Percentiles rank a stretch among this genome's conserved stretches.
Conservation (phyloP, 2,797 vertebrate species). For the Diceros bicornis region DNA sequence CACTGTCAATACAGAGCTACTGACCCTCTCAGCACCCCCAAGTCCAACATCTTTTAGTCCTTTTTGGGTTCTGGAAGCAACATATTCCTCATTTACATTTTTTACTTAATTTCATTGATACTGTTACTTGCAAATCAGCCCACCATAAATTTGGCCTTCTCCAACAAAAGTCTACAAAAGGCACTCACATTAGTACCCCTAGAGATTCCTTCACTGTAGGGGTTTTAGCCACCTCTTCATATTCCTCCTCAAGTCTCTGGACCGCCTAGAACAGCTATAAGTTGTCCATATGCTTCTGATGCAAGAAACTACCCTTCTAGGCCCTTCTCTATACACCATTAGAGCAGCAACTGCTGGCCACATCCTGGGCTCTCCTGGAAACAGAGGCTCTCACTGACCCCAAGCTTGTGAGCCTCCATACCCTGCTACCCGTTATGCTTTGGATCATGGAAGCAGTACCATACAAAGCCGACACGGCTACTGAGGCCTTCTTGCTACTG, state of each 20-base stretch:
- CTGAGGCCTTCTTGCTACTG: neutral
- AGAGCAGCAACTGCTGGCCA: neutral
- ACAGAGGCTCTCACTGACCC: too few relatives aligned
- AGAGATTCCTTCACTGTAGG: neutral
- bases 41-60: neutral
- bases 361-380: neutral
- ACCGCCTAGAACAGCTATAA: neutral
- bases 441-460: too few relatives aligned
- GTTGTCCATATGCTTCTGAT: neutral
- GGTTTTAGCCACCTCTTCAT: neutral
- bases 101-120: neutral
- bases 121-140: too few relatives aligned
- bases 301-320: neutral
- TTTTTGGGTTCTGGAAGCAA: neutral
- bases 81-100: neutral
- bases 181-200: neutral
- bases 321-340: neutral
- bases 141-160: neutral
- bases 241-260: neutral
- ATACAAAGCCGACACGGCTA: too few relatives aligned
- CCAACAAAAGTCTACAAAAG: neutral
- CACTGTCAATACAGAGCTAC: neutral
- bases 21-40: neutral
- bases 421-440: too few relatives aligned
- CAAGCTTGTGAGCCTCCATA: too few relatives aligned